phyloP scores from a whole-genome alignment of 2,113 vertebrate species.

The Struthio camelus region DNA sequence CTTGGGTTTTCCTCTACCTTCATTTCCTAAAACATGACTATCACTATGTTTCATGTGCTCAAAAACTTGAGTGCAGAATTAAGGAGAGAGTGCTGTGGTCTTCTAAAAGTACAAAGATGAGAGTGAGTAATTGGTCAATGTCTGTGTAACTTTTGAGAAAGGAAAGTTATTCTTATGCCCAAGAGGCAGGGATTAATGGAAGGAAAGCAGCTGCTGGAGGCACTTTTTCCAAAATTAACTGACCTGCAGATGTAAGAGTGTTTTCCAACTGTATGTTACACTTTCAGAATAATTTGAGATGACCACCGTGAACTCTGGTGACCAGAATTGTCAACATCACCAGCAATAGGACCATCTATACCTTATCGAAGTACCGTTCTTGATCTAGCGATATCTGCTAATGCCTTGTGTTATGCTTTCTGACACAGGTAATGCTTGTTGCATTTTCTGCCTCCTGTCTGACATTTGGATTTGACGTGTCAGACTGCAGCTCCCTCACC shows the following conservation, averaged over 20 bases:
- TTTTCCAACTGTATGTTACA: background rate
- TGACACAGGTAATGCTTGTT: fast-evolving
- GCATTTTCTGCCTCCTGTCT: background rate
- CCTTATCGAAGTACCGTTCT: background rate
- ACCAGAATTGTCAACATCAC: background rate
- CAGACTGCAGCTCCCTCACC: background rate
- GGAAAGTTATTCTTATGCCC: background rate
- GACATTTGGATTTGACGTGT: background rate
- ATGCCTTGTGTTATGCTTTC: background rate
- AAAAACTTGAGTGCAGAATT: background rate
- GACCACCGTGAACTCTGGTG: background rate
- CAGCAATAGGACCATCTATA: background rate
- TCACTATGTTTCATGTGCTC: background rate
- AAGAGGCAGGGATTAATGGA: background rate
- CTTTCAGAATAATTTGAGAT: background rate
- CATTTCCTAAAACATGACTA: background rate
- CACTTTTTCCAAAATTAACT: background rate
- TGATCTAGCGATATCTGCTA: background rate
- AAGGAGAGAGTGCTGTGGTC: background rate
- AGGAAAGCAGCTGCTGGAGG: background rate
- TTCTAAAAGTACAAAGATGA: background rate
- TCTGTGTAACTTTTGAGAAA: background rate
- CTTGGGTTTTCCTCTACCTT: background rate
- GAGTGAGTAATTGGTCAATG: background rate
- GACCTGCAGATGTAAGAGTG: background rate